These are phyloP conservation scores for Poecilia picta DNA, from an alignment of 2,797 vertebrate genomes.

Conservation along the genomic window DNA sequence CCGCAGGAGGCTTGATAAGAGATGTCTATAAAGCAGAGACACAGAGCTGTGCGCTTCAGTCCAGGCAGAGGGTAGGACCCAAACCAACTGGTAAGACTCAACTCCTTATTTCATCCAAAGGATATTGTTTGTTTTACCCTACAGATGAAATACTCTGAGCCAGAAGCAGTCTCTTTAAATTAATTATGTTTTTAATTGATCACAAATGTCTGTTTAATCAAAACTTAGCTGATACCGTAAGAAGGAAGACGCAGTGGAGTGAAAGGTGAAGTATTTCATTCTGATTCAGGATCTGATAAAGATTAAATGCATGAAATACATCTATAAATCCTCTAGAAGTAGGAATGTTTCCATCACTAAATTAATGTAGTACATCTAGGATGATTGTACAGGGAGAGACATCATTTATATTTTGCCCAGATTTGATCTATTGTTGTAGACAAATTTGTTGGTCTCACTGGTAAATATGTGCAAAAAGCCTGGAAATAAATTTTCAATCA, in stretches of 20 bases:
- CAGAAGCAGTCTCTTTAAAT: not conserved
- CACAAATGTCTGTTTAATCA: not conserved
- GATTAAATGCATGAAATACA: not conserved
- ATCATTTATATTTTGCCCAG: not conserved
- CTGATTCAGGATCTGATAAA: not conserved
- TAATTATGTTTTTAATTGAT: not conserved
- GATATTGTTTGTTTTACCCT: not conserved
- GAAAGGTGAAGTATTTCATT: not conserved
- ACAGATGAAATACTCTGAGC: not conserved
- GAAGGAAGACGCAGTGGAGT: not conserved
- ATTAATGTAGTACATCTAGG: not conserved
- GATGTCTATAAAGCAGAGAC: constrained; percentile 45
- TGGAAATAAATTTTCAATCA: not conserved
- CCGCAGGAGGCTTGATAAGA: constrained; percentile 57
- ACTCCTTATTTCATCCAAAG: not conserved
- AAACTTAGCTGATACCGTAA: not conserved
- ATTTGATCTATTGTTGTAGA: not conserved
- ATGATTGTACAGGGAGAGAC: not conserved
- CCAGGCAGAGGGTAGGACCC: constrained; percentile 3
- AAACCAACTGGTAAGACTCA: constrained; percentile 50
- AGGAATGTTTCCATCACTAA: not conserved
- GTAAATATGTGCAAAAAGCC: not conserved
- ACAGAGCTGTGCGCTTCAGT: not conserved
- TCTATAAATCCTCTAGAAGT: not conserved
- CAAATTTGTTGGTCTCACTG: not conserved